Conservation (phyloP, 2,888 invertebrate genomes). For the Drosophila planitibia region DNA sequence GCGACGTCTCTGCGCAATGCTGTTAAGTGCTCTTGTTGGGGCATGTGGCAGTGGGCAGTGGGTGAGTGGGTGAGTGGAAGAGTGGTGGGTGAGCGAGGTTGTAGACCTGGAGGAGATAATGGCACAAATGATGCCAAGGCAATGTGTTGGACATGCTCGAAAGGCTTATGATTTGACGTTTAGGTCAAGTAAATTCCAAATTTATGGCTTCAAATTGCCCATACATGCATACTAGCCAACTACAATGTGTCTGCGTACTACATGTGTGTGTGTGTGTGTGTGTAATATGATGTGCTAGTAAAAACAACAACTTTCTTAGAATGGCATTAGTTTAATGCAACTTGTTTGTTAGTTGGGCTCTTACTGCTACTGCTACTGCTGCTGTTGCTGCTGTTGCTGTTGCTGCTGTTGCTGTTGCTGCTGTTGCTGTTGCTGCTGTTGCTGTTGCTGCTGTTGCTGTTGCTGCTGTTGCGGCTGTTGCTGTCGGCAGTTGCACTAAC, state of each 20-base stretch:
- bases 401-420: conserved; percentile 2
- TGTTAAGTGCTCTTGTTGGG: conserved; percentile 43
- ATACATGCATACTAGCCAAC: not conserved
- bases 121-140: conserved; percentile 31
- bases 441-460: not conserved
- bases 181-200: conserved; percentile 22
- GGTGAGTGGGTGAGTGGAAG: not conserved
- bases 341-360: not conserved
- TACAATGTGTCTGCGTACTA: not conserved
- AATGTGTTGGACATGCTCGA: conserved; percentile 20
- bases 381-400: conserved; percentile 2
- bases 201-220: conserved; percentile 21
- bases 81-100: not conserved
- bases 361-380: not conserved
- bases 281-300: not conserved
- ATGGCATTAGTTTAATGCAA: conserved; percentile 4
- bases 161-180: conserved; percentile 43
- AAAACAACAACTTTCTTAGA: conserved; percentile 16
- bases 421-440: not conserved
- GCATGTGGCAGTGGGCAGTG: not conserved
- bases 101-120: conserved; percentile 1
- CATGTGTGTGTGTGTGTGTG: not conserved
- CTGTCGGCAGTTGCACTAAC: conserved; percentile 30
- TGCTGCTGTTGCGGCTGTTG: not conserved
- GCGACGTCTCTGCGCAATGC: conserved; percentile 46